Conservation (phyloP, 2,888 invertebrate genomes). For the Anodontia alba region DNA sequence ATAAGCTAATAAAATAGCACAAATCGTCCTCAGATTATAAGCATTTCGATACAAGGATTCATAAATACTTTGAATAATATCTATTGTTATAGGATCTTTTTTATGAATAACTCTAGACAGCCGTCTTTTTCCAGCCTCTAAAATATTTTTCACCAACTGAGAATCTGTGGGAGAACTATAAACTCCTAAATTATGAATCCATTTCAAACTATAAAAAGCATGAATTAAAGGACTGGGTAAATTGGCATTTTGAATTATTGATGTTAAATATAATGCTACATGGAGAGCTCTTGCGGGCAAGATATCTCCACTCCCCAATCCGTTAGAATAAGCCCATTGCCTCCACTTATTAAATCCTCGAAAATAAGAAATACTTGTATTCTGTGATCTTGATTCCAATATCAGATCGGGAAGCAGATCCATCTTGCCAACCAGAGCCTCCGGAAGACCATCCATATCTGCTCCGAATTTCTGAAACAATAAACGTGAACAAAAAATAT, state of each 20-base stretch:
- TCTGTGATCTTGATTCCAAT: conserved; percentile 18
- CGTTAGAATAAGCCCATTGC: conserved; percentile 26
- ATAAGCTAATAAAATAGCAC: conserved; percentile 26
- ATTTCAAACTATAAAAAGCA: conserved; percentile 51
- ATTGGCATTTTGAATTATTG: conserved; percentile 35
- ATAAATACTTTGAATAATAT: conserved; percentile 10
- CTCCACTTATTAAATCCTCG: too few species aligned
- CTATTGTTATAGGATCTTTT: background rate
- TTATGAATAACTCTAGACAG: conserved; percentile 24
- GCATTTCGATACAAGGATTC: conserved; percentile 22
- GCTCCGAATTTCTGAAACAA: conserved; percentile 31
- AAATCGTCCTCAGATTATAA: conserved; percentile 29
- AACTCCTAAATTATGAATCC: conserved; percentile 36
- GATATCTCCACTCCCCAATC: conserved; percentile 1
- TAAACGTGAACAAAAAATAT: background rate
- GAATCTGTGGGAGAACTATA: background rate
- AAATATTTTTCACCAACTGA: conserved; percentile 1
- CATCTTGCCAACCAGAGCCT: conserved; percentile 37
- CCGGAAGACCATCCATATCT: conserved; percentile 32
- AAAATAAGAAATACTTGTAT: too few species aligned
- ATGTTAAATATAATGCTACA: conserved; percentile 41
- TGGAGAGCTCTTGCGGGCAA: conserved; percentile 29
- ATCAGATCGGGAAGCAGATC: conserved; percentile 32
- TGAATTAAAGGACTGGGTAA: conserved; percentile 38
- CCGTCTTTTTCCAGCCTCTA: conserved; percentile 34